A percentile compares a stretch with the other conserved stretches of the same genome.
Conservation (phyloP, 2,888 invertebrate genomes). For the Eustalomyia histrio region DNA sequence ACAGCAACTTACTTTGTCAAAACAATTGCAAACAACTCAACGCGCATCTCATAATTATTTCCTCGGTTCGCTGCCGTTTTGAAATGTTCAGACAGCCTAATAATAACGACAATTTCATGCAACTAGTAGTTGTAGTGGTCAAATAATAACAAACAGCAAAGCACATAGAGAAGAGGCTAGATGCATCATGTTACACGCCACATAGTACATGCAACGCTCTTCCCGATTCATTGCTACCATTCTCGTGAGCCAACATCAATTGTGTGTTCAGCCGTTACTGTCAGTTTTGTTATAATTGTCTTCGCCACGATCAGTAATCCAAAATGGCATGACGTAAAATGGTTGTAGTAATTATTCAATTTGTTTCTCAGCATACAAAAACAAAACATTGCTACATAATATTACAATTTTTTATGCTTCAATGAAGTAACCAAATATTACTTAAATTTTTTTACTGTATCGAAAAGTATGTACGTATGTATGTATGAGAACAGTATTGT, state of each 20-base stretch:
- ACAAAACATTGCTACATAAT: conserved; percentile 25
- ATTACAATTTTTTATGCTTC: conserved; percentile 65
- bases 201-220: conserved; percentile 61
- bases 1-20: conserved; percentile 56
- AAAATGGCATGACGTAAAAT: conserved; percentile 61
- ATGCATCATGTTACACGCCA: conserved; percentile 61
- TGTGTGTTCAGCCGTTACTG: conserved; percentile 63
- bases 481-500: too few relatives aligned
- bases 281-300: conserved; percentile 59
- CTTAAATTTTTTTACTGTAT: background rate
- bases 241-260: conserved; percentile 55
- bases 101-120: conserved; percentile 65
- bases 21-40: conserved; percentile 66
- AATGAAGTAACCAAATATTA: conserved; percentile 64
- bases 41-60: conserved; percentile 69
- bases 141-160: conserved; percentile 31
- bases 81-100: conserved; percentile 69
- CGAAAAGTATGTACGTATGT: too few relatives aligned
- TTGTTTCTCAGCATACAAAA: conserved; percentile 56
- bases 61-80: conserved; percentile 69
- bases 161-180: background rate
- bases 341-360: conserved; percentile 68
- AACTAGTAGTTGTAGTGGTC: conserved; percentile 58
- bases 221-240: conserved; percentile 39
- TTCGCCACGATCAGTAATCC: conserved; percentile 55